These are phyloP conservation scores for Notospermus geniculatus DNA, from an alignment of 1,140 invertebrate genomes.

Conservation along the genomic window DNA sequence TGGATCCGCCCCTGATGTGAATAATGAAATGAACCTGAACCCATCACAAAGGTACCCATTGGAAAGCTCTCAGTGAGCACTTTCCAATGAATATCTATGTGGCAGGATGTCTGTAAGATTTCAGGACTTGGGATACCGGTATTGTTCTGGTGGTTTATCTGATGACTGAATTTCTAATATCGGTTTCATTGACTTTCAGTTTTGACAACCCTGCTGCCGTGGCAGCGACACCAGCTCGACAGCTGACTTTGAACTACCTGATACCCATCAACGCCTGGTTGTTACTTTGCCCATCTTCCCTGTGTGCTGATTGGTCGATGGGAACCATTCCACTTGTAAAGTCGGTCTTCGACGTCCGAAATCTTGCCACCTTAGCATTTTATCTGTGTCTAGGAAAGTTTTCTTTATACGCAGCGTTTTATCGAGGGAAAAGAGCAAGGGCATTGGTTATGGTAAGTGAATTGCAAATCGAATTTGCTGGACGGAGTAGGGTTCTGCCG, in stretches of 20 bases:
- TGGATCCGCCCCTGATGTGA: no score
- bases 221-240: constrained; percentile 72
- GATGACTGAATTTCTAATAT: constrained; percentile 5
- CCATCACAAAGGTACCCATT: no score
- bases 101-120: no score
- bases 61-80: no score
- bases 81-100: no score
- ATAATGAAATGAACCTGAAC: no score
- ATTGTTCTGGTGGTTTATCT: no score
- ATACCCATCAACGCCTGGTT: constrained; percentile 88
- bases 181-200: constrained; percentile 58
- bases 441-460: constrained; percentile 75
- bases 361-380: constrained; percentile 77
- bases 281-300: constrained; percentile 79
- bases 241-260: constrained; percentile 91
- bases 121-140: no score
- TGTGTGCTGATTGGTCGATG: constrained; percentile 99
- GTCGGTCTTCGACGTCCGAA: constrained; percentile 76
- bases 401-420: constrained; percentile 62
- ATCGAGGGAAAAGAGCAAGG: constrained; percentile 68
- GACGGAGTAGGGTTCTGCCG: no score
- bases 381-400: constrained; percentile 67
- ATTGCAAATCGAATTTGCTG: constrained; percentile 28
- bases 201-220: constrained; percentile 92
- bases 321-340: constrained; percentile 86